Evolutionary conservation across 2,113 vertebrate species (phyloP).

Genomic region (Microcebus murinus): DNA sequence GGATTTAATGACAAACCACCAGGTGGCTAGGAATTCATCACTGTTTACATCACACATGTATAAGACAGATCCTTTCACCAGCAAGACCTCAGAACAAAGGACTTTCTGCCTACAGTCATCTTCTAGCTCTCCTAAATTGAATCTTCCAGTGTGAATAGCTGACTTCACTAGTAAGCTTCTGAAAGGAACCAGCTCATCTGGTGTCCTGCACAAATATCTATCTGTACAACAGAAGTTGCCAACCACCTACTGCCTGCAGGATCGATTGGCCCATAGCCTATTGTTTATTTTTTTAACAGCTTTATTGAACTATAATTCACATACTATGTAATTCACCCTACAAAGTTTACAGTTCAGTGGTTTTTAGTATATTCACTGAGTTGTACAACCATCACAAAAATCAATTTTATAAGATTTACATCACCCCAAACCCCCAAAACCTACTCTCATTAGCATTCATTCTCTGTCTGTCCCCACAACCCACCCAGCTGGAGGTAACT

Average conservation of each 20-base stretch:
- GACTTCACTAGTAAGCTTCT: neutral
- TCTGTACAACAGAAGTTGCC: neutral
- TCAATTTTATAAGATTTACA: neutral
- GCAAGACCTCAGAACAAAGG: neutral
- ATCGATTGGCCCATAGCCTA: neutral
- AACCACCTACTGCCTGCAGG: neutral
- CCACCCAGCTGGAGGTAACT: neutral
- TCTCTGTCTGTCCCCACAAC: no score
- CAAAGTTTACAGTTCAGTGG: neutral
- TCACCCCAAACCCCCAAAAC: neutral
- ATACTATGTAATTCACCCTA: neutral
- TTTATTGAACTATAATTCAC: neutral
- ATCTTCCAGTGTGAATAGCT: neutral
- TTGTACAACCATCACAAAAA: neutral
- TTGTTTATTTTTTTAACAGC: constrained; percentile 14
- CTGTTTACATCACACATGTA: neutral
- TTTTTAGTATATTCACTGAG: neutral
- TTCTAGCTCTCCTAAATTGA: neutral
- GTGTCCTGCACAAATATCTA: neutral
- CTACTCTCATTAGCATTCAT: neutral
- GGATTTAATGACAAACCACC: neutral
- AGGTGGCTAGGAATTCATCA: neutral
- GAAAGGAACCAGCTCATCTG: neutral
- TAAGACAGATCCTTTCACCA: neutral
- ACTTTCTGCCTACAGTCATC: neutral